Base-by-base conservation (phyloP, 2,888 invertebrate genomes). In the Leptinotarsa haldemani region DNA sequence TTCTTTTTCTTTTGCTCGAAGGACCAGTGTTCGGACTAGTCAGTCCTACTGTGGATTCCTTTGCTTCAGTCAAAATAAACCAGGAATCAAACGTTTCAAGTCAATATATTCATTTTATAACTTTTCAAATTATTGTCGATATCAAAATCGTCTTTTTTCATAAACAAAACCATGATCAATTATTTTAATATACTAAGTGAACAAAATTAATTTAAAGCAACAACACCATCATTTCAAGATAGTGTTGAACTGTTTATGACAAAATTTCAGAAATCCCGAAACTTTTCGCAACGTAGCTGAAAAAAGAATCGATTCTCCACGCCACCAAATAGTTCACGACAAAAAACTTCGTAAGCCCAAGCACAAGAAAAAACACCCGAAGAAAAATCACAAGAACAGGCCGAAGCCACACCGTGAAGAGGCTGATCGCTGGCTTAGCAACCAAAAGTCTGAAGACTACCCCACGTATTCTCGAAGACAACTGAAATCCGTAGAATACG, bases 401-500 rank as follows among this genome's bases (percentile, higher is more conserved):
- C 22, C 20, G 3, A 58, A 15, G 25, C 15, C 1, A 3, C 25
- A 52, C 1, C 7, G 20, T 18, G 71, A 72, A n/a, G 13, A 65
- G 40, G 40, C 52, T 12, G 40, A 66, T 20, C 30, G 68, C 22
- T 16, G 53, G 40, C 68, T 68, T 46, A 71, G 56, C 30, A 64
- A 69, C 25, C 67, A 69, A 40, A 9, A n/a, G n/a, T n/a, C 12
- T 12, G 61, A 9, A 25, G 74, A 75, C 22, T 77, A 58, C 47
- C 77, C 78, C 30, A 79, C 80, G 0, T 64, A 76, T 0, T 78
- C 73, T n/a, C 66, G 75, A 47, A 76, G 81, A 67, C 64, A 71
- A 47, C 68, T 81, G 52, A 78, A 80, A 73, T 67, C 73, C 3
- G 70, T 74, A 13, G 74, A 80, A 20, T 80, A 79, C 18, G 72